Percentiles rank a stretch among this genome's conserved stretches.
phyloP scores from a whole-genome alignment of 1,140 invertebrate species.

The Procambarus clarkii region DNA sequence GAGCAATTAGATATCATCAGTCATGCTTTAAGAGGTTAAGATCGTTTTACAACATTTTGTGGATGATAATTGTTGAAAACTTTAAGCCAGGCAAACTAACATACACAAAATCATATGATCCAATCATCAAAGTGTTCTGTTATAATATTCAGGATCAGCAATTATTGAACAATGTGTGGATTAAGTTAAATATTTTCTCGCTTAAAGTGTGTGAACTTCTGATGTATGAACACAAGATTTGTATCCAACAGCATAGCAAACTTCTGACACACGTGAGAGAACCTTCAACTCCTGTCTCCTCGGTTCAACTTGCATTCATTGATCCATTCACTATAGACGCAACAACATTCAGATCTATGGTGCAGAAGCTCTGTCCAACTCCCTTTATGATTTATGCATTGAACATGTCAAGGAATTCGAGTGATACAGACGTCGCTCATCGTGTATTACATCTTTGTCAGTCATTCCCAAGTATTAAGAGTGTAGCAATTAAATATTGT shows the following conservation, averaged over 20 bases:
- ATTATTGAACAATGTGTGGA: not conserved
- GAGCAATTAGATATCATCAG: not conserved
- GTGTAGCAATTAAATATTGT: not conserved
- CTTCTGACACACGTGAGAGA: not conserved
- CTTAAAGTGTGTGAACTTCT: not conserved
- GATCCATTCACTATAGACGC: not conserved
- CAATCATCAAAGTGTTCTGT: not conserved
- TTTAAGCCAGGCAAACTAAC: not conserved
- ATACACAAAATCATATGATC: not conserved
- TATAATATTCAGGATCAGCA: not conserved
- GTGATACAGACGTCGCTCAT: not conserved
- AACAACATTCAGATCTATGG: not conserved
- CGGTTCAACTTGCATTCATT: not conserved
- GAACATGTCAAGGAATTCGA: not conserved
- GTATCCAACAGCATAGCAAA: not conserved
- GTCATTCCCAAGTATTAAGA: not conserved
- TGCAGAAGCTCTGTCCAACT: not conserved
- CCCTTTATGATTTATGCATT: not conserved
- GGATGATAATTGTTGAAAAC: not conserved
- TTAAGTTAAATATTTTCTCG: not conserved
- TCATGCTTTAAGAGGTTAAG: not conserved
- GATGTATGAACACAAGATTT: not conserved
- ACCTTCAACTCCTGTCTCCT: not conserved
- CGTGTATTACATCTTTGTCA: not conserved
- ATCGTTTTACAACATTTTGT: not conserved